Percentiles rank a stretch among this genome's conserved stretches.
phyloP scores from a whole-genome alignment of 2,888 invertebrate species.

The Spilosoma lubricipeda region DNA sequence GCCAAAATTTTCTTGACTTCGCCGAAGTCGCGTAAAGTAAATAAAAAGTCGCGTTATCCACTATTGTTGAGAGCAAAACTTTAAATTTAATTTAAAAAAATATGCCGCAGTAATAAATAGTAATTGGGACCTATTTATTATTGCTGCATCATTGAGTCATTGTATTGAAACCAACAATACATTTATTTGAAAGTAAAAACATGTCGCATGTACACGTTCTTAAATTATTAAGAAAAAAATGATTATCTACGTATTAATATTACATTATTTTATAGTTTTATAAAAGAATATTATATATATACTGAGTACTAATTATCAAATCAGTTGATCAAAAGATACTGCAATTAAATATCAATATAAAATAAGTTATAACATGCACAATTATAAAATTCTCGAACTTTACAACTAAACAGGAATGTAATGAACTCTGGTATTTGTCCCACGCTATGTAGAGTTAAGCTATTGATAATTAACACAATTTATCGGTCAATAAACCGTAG shows the following conservation, averaged over 20 bases:
- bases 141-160: neutral
- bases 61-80: neutral
- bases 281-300: neutral
- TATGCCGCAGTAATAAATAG: too few relatives aligned
- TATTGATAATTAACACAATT: conserved; percentile 24
- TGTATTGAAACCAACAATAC: neutral
- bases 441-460: conserved; percentile 22
- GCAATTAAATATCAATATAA: neutral
- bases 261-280: neutral
- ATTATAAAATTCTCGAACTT: neutral
- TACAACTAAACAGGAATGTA: conserved; percentile 5
- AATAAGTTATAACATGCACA: neutral
- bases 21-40: too few relatives aligned
- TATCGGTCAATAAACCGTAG: conserved; percentile 43
- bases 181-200: neutral
- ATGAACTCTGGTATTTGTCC: conserved; percentile 1
- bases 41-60: too few relatives aligned
- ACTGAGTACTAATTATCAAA: neutral
- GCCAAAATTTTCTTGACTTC: too few relatives aligned
- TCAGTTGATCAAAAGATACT: neutral
- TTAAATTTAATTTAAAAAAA: neutral
- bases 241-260: too few relatives aligned
- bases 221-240: neutral
- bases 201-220: neutral
- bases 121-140: neutral